Conservation (phyloP, 2,797 vertebrate species). For the Chelon labrosus region DNA sequence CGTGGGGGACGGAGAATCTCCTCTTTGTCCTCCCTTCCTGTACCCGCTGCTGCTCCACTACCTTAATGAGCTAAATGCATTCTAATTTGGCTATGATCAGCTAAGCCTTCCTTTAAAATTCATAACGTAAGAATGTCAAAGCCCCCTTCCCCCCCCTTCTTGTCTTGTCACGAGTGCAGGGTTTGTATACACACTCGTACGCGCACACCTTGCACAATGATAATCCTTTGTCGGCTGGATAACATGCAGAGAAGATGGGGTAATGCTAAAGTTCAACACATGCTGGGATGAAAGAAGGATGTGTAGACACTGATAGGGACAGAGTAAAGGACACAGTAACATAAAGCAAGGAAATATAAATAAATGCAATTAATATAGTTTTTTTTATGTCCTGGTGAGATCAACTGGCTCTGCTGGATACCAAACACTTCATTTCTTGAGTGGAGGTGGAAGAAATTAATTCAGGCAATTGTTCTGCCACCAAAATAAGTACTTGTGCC, state of each 20-base stretch:
- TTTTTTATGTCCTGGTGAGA: conserved; percentile 22
- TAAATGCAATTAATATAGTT: conserved; percentile 12
- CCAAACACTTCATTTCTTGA: neutral
- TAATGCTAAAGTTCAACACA: conserved; percentile 51
- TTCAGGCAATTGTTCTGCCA: neutral
- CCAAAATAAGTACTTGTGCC: neutral
- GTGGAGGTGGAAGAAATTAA: neutral
- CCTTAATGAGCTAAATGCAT: conserved; percentile 76
- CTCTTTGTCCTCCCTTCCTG: conserved; percentile 23
- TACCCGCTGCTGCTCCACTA: conserved; percentile 7
- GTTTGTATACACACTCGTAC: conserved; percentile 33
- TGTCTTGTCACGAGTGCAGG: conserved; percentile 31
- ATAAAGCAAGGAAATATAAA: conserved; percentile 19
- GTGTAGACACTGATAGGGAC: conserved; percentile 1
- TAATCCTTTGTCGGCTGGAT: conserved; percentile 77
- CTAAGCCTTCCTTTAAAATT: conserved; percentile 71
- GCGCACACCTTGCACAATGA: conserved; percentile 36
- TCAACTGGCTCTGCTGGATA: conserved; percentile 20
- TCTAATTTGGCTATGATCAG: conserved; percentile 72
- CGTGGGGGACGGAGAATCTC: conserved; percentile 18
- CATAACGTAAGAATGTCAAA: conserved; percentile 53
- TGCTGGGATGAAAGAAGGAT: conserved; percentile 47
- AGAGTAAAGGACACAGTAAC: conserved; percentile 18
- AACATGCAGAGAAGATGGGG: conserved; percentile 62
- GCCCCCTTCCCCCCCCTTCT: conserved; percentile 17